phyloP scores from a whole-genome alignment of 2,113 vertebrate genomes.

The Phalacrocorax pelagicus region DNA sequence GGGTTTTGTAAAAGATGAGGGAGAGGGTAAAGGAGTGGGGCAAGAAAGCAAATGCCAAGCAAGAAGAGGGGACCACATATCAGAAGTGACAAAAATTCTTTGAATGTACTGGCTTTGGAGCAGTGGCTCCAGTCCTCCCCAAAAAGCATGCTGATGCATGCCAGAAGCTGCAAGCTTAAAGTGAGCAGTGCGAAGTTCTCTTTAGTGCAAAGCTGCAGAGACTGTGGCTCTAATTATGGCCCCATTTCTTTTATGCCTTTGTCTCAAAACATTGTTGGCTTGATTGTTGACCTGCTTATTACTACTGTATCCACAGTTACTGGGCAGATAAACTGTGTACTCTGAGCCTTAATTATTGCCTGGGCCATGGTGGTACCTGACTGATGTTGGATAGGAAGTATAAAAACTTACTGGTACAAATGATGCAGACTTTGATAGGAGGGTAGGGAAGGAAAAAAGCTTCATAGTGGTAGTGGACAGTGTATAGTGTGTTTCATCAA shows the following conservation, averaged over 20 bases:
- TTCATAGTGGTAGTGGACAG: neutral
- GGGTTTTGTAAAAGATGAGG: neutral
- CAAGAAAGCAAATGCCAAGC: neutral
- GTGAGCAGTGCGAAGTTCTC: neutral
- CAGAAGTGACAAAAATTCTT: neutral
- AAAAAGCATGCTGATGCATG: neutral
- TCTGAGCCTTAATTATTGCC: neutral
- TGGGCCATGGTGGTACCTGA: neutral
- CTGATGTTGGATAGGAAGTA: neutral
- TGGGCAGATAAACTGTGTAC: neutral
- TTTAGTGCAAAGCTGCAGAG: neutral
- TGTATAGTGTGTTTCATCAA: neutral
- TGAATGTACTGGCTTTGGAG: neutral
- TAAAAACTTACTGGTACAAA: neutral
- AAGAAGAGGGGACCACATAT: neutral
- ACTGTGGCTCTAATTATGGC: neutral
- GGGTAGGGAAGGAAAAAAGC: neutral
- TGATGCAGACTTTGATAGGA: neutral
- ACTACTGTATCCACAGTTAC: neutral
- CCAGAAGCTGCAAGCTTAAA: neutral
- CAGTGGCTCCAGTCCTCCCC: neutral
- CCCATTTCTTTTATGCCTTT: neutral
- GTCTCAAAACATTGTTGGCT: neutral
- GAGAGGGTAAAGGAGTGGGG: neutral
- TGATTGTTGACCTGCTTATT: neutral